Evolutionary conservation across 2,797 vertebrate species (phyloP), one percentile per base, ranked within the genome.

Genomic region (Cichlasoma orientale): DNA sequence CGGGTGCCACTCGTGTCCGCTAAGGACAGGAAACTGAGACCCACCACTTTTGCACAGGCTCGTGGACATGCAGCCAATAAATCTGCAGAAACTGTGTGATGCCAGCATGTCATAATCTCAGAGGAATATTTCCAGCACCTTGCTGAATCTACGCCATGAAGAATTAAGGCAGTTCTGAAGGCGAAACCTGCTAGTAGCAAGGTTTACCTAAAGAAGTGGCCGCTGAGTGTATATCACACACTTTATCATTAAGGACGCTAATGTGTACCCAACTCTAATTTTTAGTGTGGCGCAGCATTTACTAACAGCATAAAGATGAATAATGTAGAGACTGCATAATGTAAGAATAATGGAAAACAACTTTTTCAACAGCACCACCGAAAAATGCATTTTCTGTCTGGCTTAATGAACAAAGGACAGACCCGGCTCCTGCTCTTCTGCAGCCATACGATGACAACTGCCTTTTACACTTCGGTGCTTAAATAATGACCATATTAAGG

Each of bases 221-320:
- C 47, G 16, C 14, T 0, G 41, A 50, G 61, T 29, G 5, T 27
- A 47, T 5, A 47, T 41, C 29, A 27, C 31, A 9, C 52, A 38
- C 66, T 59, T 56, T 25, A 31, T n/a, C 75, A 70, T 21, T 38
- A 70, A n/a, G 21, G 74, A n/a, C 44, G 44, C 33, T 47, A 77
- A 85, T 52, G 80, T 66, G 76, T 38, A 21, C 55, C 56, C 19
- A 74, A 63, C 41, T 50, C 68, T 72, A 70, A 73, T 55, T 74
- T 78, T 77, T 75, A 86, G 29, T 58, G 68, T 12, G n/a, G 47
- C 47, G 61, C 36, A 70, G 74, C 77, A 52, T 74, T 84, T 74
- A 72, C 41, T 70, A 74, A 70, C 21, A 75, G 53, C 76, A 75
- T 79, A 78, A 82, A 23, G 31, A 77, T 88, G 70, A 72, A 80